These are phyloP conservation scores for Coracias cyanogaster DNA, from an alignment of 2,797 vertebrate genomes.

Conservation along the genomic window DNA sequence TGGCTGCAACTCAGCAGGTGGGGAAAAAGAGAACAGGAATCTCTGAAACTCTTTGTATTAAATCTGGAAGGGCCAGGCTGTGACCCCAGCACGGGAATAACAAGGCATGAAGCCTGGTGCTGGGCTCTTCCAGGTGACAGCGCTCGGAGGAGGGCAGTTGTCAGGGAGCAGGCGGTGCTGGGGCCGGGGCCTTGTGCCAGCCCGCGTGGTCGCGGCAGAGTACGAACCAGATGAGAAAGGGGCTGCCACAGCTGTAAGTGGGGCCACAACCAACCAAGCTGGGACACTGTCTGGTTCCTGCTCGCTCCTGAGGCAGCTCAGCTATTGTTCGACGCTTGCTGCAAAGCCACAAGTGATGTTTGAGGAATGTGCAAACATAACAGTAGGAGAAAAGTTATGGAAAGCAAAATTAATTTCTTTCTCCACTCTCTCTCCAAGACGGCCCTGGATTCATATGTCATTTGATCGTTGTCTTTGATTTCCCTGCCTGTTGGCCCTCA, in stretches of 20 bases:
- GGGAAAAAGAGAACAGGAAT: conserved; percentile 39
- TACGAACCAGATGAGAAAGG: conserved; percentile 28
- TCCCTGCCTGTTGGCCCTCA: background rate
- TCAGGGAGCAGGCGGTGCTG: background rate
- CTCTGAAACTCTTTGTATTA: conserved; percentile 44
- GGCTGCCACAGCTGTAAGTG: conserved; percentile 35
- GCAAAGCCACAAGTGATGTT: conserved; percentile 69
- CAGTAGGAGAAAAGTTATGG: conserved; percentile 60
- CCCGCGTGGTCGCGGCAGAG: accelerated
- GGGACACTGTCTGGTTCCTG: conserved; percentile 57
- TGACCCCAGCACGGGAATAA: conserved; percentile 10
- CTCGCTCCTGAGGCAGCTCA: conserved; percentile 53
- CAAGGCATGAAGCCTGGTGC: background rate
- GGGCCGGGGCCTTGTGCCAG: background rate
- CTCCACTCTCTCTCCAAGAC: conserved; percentile 50
- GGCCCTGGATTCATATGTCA: background rate
- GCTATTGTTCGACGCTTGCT: conserved; percentile 61
- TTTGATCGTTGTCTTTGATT: conserved; percentile 19
- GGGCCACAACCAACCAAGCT: conserved; percentile 42
- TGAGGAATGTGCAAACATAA: conserved; percentile 71
- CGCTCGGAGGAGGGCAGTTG: background rate
- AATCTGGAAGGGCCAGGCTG: conserved; percentile 32
- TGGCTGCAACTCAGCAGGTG: conserved; percentile 51
- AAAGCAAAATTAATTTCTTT: conserved; percentile 70
- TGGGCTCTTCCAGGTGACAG: conserved; percentile 6